Conservation (phyloP, 2,797 vertebrate species). For the Semotilus atromaculatus region DNA sequence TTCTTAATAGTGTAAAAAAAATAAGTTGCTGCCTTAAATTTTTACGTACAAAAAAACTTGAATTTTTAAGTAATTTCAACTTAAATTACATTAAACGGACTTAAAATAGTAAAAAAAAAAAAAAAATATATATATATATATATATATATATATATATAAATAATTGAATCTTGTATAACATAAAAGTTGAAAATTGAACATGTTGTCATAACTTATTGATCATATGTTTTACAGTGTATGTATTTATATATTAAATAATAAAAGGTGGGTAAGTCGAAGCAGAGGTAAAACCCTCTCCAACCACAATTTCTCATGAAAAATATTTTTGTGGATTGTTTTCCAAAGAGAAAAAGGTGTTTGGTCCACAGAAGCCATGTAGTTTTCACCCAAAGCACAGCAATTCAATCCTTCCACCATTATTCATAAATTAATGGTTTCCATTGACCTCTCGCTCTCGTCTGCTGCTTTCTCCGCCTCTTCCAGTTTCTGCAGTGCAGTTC, state of each 20-base stretch:
- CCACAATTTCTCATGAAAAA: background rate
- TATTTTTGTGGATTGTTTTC: background rate
- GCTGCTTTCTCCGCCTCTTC: constrained; percentile 98
- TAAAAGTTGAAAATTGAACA: no score
- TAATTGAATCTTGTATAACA: no score
- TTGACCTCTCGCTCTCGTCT: constrained; percentile 96
- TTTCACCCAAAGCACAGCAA: background rate
- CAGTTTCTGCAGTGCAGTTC: constrained; percentile 94
- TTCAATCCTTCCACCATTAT: background rate
- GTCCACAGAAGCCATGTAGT: background rate
- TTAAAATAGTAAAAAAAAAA: no score
- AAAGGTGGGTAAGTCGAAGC: background rate
- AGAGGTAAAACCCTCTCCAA: background rate
- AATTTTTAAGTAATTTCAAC: no score
- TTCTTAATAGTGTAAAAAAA: background rate
- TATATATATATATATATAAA: no score
- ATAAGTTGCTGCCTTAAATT: no score
- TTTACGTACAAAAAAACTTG: no score
- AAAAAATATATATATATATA: no score
- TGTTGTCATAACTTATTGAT: no score
- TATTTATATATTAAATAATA: background rate
- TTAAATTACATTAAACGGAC: no score
- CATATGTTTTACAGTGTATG: no score
- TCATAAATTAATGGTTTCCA: background rate
- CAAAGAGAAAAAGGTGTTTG: background rate